Evolutionary conservation across 2,888 invertebrate genomes (phyloP), one percentile per base, ranked within the genome.

Genomic region (Patella pellucida): DNA sequence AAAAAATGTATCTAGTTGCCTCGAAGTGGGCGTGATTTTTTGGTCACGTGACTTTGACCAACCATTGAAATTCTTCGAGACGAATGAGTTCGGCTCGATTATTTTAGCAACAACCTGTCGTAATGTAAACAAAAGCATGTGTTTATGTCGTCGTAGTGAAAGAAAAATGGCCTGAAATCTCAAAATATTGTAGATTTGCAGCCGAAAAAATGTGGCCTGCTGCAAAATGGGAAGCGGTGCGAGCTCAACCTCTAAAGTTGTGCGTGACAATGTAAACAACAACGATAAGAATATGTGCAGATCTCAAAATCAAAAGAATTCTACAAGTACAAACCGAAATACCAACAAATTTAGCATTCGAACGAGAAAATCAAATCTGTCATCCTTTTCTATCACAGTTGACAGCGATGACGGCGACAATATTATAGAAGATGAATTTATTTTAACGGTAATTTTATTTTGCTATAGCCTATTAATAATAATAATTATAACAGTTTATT

Each of bases 81-180:
- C 41, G 41, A 41, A 41, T 41, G 41, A 41, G 9, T 41, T 41
- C 16, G 67, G 67, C 62, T 54, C 16, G 27, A 19, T 41, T 41
- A 62, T 56, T 72, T 52, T 72, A 50, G 72, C 16, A 67, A 72
- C 72, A 67, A 72, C 56, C 31, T 50, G 72, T 31, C 19, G 72
- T 56, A 41, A 67, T 67, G 72, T 72, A 72, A 72, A 72, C 72
- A 72, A 72, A 41, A 16, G 62, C 72, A 72, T 72, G 72, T 72
- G 72, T 67, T 16, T 62, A 23, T n/a, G n/a, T n/a, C n/a, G n/a
- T 62, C n/a, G 12, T 41, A 23, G 23, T 7, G 62, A 23, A 62
- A 54, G 23, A 62, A 19, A 62, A 62, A 4, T 62, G 19, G 62
- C 19, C 11, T 23, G 11, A 12, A 23, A 23, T 62, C 23, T 12